A percentile compares a stretch with the other conserved stretches of the same genome.
These are phyloP conservation scores for Lycodopsis pacificus DNA, from an alignment of 2,797 vertebrate genomes.

Conservation along the genomic window DNA sequence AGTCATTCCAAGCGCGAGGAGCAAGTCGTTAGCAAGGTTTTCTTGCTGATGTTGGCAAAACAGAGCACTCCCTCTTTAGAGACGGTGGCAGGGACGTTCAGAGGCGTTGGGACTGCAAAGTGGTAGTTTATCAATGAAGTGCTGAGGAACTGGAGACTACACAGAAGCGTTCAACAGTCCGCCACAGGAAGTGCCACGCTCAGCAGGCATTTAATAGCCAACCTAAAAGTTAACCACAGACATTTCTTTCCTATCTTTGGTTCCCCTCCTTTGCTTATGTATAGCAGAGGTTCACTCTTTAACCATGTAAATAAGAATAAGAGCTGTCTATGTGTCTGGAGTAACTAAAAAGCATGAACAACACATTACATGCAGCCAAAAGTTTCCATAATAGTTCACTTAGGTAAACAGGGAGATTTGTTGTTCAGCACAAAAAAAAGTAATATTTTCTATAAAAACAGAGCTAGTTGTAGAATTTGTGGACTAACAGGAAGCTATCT, in stretches of 20 bases:
- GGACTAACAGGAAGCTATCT: background rate
- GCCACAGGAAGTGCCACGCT: constrained; percentile 20
- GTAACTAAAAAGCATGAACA: background rate
- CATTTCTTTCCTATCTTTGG: background rate
- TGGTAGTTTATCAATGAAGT: background rate
- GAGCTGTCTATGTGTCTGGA: background rate
- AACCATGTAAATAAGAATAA: background rate
- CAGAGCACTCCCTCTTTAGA: background rate
- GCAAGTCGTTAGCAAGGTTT: constrained; percentile 54
- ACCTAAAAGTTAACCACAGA: background rate
- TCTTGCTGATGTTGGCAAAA: constrained; percentile 72
- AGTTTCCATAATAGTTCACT: background rate
- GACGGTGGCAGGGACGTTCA: background rate
- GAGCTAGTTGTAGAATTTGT: background rate
- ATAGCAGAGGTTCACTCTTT: background rate
- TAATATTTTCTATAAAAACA: background rate
- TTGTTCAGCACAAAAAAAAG: background rate
- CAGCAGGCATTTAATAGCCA: background rate
- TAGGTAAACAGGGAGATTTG: background rate
- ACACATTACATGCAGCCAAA: background rate
- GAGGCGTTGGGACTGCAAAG: background rate
- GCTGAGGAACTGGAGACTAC: background rate
- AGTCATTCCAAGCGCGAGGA: constrained; percentile 17
- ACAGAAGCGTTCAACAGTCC: background rate
- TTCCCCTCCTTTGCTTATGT: background rate